These are phyloP conservation scores for Myotis pilosus DNA, from an alignment of 2,797 vertebrate genomes.

Conservation along the genomic window DNA sequence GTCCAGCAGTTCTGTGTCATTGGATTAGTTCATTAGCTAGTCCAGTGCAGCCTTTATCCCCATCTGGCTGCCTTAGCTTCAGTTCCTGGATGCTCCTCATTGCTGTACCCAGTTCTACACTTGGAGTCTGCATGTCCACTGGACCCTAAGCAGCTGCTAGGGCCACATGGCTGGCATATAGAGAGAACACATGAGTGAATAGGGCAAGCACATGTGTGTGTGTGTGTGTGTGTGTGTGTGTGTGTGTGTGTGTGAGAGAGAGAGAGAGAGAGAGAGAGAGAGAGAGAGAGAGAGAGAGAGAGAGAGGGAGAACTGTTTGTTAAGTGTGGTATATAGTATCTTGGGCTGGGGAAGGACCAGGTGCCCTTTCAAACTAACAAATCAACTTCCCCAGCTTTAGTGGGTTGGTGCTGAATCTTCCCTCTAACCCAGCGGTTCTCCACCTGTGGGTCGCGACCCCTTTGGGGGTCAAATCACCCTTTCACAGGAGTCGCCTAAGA, in stretches of 20 bases:
- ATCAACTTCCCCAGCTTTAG: neutral
- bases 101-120: neutral
- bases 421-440: neutral
- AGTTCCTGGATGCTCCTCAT: neutral
- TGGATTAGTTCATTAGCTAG: neutral
- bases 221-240: too few species aligned
- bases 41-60: neutral
- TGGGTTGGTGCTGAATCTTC: neutral
- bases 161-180: neutral
- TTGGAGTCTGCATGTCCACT: neutral
- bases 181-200: neutral
- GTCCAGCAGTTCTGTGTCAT: neutral
- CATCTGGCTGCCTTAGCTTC: neutral
- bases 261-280: neutral
- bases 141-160: neutral
- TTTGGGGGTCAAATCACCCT: too few species aligned
- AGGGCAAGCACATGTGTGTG: neutral
- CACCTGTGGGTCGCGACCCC: too few species aligned
- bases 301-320: neutral
- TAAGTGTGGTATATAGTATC: neutral
- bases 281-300: neutral
- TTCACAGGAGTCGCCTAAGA: too few species aligned
- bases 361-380: neutral
- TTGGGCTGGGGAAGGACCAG: neutral
- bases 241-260: too few species aligned